Conservation (phyloP, 2,113 vertebrate genomes). For the Danionella cerebrum region DNA sequence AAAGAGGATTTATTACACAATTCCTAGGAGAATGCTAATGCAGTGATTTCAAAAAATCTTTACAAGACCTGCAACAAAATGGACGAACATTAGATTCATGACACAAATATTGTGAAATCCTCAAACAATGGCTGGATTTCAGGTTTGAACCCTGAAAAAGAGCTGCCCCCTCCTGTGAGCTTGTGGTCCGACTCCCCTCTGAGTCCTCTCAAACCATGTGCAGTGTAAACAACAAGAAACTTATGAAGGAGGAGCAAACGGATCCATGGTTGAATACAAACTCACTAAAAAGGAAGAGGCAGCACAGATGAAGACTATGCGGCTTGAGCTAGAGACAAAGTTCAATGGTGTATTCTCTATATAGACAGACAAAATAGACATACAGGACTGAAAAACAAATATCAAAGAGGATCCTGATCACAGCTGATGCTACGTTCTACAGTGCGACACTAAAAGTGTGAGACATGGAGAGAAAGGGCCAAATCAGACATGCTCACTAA, state of each 20-base stretch:
- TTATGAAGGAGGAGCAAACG: slow-evolving; percentile 22
- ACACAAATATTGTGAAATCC: not conserved
- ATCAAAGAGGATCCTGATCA: not conserved
- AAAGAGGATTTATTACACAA: too few relatives aligned
- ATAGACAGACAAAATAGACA: not conserved
- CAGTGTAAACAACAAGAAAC: too few relatives aligned
- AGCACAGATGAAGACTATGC: not conserved
- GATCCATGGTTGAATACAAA: slow-evolving; percentile 2
- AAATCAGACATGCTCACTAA: slow-evolving; percentile 27
- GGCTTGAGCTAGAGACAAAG: not conserved
- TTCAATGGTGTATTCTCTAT: not conserved
- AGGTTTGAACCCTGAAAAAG: slow-evolving; percentile 19
- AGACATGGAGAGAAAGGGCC: not conserved
- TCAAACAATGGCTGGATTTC: slow-evolving; percentile 17
- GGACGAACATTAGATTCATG: slow-evolving; percentile 24
- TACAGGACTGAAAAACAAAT: not conserved
- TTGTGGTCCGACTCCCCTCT: slow-evolving; percentile 2
- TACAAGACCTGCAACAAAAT: slow-evolving; percentile 1
- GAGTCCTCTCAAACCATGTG: not conserved
- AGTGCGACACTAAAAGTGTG: not conserved
- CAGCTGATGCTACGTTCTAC: not conserved
- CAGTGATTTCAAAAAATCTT: too few relatives aligned
- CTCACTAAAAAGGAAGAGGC: not conserved
- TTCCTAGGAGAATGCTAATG: too few relatives aligned
- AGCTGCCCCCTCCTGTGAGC: slow-evolving; percentile 18